These are phyloP conservation scores for Cottoperca gobio DNA, from an alignment of 2,797 vertebrate species.

Conservation along the genomic window DNA sequence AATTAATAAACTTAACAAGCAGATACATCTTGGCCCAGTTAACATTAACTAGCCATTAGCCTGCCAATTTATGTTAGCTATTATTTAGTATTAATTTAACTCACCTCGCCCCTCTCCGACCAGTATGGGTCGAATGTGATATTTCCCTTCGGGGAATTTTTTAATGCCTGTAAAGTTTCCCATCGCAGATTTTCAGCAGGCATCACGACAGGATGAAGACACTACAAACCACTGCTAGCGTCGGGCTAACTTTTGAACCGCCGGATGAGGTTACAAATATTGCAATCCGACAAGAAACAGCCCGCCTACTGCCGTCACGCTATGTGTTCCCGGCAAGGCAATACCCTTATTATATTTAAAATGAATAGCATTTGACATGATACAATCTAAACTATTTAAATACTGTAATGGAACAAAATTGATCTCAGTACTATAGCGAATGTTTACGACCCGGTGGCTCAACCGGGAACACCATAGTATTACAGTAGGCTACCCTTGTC, in stretches of 20 bases:
- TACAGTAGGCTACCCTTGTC: too few species aligned
- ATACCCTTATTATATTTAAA: not conserved
- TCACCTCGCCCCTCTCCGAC: conserved; percentile 82
- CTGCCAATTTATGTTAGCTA: not conserved
- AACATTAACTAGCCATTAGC: not conserved
- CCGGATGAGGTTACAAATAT: conserved; percentile 10
- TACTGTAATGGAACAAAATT: not conserved
- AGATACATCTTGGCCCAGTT: not conserved
- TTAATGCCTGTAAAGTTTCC: conserved; percentile 81
- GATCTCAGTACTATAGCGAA: not conserved
- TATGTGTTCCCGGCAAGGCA: not conserved
- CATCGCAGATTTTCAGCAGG: conserved; percentile 74
- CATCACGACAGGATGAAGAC: conserved; percentile 53
- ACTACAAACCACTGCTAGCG: not conserved
- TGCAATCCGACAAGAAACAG: conserved; percentile 45
- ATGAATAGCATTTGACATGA: not conserved
- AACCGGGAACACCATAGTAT: not conserved
- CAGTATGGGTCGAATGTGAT: conserved; percentile 76
- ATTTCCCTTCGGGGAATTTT: conserved; percentile 81
- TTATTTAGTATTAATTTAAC: not conserved
- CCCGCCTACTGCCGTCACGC: accelerated
- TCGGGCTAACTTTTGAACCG: not conserved
- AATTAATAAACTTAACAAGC: not conserved
- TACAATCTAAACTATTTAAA: not conserved
- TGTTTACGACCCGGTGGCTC: not conserved